These are phyloP conservation scores for Gallinago stenura DNA, from an alignment of 2,797 vertebrate genomes.

Conservation along the genomic window DNA sequence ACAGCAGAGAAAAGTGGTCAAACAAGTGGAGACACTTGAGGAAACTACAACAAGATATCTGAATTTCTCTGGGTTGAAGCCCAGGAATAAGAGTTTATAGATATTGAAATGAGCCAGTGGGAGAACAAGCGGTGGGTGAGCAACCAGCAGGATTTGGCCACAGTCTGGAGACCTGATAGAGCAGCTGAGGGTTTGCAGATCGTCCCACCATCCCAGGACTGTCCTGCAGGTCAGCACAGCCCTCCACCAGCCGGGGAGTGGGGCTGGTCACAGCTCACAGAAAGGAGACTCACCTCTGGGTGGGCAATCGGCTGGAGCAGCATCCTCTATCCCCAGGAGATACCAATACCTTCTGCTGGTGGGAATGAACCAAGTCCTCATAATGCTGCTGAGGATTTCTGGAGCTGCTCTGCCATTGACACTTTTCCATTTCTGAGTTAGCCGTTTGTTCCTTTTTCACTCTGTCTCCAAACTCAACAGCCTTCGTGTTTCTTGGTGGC, in stretches of 20 bases:
- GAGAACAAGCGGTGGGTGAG: background rate
- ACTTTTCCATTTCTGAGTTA: background rate
- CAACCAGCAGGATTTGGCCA: background rate
- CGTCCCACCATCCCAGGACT: background rate
- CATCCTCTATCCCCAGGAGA: background rate
- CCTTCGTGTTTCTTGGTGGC: background rate
- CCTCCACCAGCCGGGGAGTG: background rate
- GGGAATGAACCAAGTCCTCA: rapidly evolving
- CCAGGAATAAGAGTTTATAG: background rate
- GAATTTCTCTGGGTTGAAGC: background rate
- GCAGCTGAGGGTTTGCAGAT: background rate
- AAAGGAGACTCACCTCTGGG: background rate
- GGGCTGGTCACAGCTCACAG: background rate
- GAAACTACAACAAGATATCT: background rate
- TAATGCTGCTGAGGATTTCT: background rate
- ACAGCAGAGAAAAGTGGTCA: background rate
- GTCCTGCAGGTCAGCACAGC: background rate
- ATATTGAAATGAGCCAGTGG: background rate
- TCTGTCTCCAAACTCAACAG: background rate
- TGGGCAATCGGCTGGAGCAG: background rate
- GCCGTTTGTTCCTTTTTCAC: background rate
- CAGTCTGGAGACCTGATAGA: background rate
- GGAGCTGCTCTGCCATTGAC: background rate
- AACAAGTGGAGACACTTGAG: background rate
- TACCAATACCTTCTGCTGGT: background rate